phyloP scores from a whole-genome alignment of 2,797 vertebrate species.

The Periophthalmus magnuspinnatus region DNA sequence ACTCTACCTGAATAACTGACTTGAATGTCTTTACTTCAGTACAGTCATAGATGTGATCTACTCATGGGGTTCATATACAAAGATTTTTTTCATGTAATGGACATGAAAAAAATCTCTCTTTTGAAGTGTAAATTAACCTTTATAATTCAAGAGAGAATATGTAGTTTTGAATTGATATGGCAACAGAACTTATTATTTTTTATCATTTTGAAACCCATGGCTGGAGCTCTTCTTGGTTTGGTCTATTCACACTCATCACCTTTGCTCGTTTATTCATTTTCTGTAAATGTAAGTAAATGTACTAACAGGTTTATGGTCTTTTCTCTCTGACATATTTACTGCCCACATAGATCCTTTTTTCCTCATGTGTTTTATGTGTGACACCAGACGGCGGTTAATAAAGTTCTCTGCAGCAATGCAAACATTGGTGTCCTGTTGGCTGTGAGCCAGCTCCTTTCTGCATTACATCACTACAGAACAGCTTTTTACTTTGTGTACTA shows the following conservation, averaged over 20 bases:
- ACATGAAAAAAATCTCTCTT: too few species aligned
- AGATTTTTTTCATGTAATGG: too few species aligned
- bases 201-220: background rate
- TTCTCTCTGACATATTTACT: constrained; percentile 39
- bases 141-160: background rate
- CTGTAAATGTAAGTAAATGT: constrained; percentile 13
- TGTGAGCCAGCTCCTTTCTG: constrained; percentile 38
- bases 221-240: constrained; percentile 16
- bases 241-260: constrained; percentile 1
- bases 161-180: background rate
- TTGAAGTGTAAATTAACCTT: too few species aligned
- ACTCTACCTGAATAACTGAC: too few species aligned
- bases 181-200: background rate
- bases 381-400: constrained; percentile 48
- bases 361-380: constrained; percentile 11
- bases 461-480: constrained; percentile 22
- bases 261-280: background rate
- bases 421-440: constrained; percentile 73
- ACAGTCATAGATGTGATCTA: too few species aligned
- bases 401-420: constrained; percentile 59
- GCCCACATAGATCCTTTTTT: constrained; percentile 22
- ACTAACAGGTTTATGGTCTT: constrained; percentile 31
- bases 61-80: too few species aligned
- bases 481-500: constrained; percentile 2
- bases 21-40: too few species aligned